Evolutionary conservation across 35 echinoderm and acorn worm genomes (phyloP), one percentile per base, ranked within the genome.

Genomic region (Diadema setosum): DNA sequence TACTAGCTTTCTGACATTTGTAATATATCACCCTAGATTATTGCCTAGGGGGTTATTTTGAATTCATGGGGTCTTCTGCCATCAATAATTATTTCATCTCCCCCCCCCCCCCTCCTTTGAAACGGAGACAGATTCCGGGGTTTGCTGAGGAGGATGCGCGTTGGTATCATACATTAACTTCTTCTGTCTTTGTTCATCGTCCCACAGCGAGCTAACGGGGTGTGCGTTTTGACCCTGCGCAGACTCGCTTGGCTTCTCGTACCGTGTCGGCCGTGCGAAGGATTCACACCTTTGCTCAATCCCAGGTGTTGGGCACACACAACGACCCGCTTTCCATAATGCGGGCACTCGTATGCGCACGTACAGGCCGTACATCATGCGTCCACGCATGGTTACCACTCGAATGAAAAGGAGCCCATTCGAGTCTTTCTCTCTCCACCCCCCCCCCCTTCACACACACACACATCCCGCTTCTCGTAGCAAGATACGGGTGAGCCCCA

Each of bases 291-390:
- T 73, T 36, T 6, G 37, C 73, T 42, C 40, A 78, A 41, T 41
- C 73, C 73, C 73, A 42, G 73, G 73, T 78, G 73, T 41, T 78
- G 44, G 3, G 25, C 73, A 78, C 35, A 78, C 70, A 78, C n/a
- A 78, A 78, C 37, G 30, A 41, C 73, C 37, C 73, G 73, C 40
- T 78, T 78, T 67, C 37, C 63, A 14, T 34, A 67, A 67, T 67
- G 63, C 63, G 63, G 27, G 12, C 30, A 33, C 63, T 67, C 63
- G 26, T 34, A 67, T 14, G 18, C 63, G 63, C 63, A 67, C 63
- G n/a, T n/a, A n/a, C 63, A 29, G 30, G 1, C 8, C 63, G 63
- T 33, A 67, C 63, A 16, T 26, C 15, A 8, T 16, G 11, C 24
- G 12, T 67, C 63, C 37, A 67, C 63, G 63, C 63, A 67, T 67